Base-by-base conservation (phyloP, 2,113 vertebrate species). In the Catharus fuscescens region DNA sequence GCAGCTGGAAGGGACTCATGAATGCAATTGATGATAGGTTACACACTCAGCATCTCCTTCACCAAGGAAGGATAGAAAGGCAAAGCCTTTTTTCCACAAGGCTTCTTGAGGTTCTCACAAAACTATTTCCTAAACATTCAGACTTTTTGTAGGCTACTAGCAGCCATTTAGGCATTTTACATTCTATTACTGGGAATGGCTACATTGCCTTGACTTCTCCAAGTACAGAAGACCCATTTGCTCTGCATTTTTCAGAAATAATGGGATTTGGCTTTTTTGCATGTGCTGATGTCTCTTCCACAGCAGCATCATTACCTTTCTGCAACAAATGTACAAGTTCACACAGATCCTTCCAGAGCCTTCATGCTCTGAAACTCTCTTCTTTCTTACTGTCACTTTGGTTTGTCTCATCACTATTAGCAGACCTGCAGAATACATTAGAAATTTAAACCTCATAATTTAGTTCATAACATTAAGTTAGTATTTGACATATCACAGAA, bases 311-410 rank as follows among this genome's bases (percentile, higher is more conserved):
- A 93, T 95, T 91, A 95, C 73, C 86, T 91, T 91, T 84, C 89
- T 93, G 93, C 73, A 95, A 96, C 82, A 93, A 91, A 93, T 2
- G 66, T 71, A 92, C 53, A 93, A 93, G 83, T 74, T 88, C 80
- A 84, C 69, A 85, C 40, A 89, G 80, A 93, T 95, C 69, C 93
- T 91, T 95, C 86, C 84, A 95, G 95, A 96, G 89, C 84, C 83
- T 84, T 93, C 91, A 93, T 26, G 86, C 93, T 91, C 94, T 92
- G 86, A 89, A 92, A 95, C 85, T 95, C 64, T 92, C 86, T 90
- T 96, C 88, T 81, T 89, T 91, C 80, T 83, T 83, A 83, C 86
- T 86, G 44, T 81, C 88, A 86, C 36, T 93, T 92, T 80, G 90
- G 67, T 94, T 93, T 92, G 72, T 62, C 77, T 94, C 83, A 88